phyloP scores from a whole-genome alignment of 2,113 vertebrate genomes.

The Sebastes schlegelii region DNA sequence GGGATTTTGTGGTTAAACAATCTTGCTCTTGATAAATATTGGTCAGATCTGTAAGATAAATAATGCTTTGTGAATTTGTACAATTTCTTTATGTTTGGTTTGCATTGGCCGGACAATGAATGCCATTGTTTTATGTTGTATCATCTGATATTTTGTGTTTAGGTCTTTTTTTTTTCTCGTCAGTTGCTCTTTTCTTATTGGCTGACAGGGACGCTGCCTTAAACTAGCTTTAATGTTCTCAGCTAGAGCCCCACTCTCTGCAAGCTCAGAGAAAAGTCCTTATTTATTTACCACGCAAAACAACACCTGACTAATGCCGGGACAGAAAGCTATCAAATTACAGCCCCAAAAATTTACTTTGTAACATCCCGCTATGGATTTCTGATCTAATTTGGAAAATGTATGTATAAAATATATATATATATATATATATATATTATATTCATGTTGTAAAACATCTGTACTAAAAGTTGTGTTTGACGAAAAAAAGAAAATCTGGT shows the following conservation, averaged over 20 bases:
- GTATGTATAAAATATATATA: slow-evolving; percentile 78
- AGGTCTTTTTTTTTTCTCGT: slow-evolving; percentile 78
- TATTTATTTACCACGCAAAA: slow-evolving; percentile 82
- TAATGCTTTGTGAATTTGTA: slow-evolving; percentile 95
- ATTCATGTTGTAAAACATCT: slow-evolving; percentile 84
- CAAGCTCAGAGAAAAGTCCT: slow-evolving; percentile 76
- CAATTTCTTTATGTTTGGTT: slow-evolving; percentile 80
- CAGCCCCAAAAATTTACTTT: slow-evolving; percentile 51
- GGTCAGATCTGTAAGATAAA: slow-evolving; percentile 89
- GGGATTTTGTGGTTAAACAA: slow-evolving; percentile 80
- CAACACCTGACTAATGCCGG: slow-evolving; percentile 63
- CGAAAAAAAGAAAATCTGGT: slow-evolving; percentile 55
- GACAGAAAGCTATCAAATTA: slow-evolving; percentile 57
- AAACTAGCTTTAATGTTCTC: slow-evolving; percentile 87
- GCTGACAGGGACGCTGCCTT: slow-evolving; percentile 94
- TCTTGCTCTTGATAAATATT: slow-evolving; percentile 91
- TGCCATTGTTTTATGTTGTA: slow-evolving; percentile 90
- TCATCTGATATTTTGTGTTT: slow-evolving; percentile 73
- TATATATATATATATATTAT: slow-evolving; percentile 81
- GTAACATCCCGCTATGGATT: slow-evolving; percentile 50
- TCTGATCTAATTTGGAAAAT: slow-evolving; percentile 77
- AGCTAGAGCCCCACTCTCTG: slow-evolving; percentile 79
- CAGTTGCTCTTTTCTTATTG: slow-evolving; percentile 91
- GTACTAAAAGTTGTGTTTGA: slow-evolving; percentile 80
- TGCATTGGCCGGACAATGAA: slow-evolving; percentile 78